Evolutionary conservation across 2,888 invertebrate species (phyloP), one percentile per base, ranked within the genome.

Genomic region (Stratiomys singularior): DNA sequence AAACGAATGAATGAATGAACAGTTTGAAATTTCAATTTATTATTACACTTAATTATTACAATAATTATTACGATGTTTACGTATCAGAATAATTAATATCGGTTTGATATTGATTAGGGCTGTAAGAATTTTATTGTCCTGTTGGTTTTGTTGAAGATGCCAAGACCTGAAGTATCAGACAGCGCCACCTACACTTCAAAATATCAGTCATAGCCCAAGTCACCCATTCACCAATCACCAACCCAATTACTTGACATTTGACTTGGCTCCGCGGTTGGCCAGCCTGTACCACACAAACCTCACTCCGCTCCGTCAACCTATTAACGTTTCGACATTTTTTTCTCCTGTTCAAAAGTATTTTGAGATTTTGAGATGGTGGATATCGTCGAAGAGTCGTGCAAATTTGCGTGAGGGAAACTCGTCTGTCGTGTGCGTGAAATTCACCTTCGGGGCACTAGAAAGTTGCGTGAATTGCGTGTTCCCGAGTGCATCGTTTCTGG

Each of bases 341-440:
- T 52, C 60, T 74, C 37, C 74, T 58, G 74, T 74, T 60, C 74
- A 58, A 74, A 74, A 74, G 74, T 74, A 74, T 74, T 74, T 74
- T 74, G 74, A 74, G 74, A 74, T 74, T 72, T 74, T 74, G 74
- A 74, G 74, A 74, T 74, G 58, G 74, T 74, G 74, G 74, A 60
- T 60, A 25, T 58, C 74, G 74, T 30, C 74, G 74, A 58, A 74
- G 30, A 37, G 74, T 58, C 60, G 74, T 72, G 27, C 28, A 72
- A 72, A 72, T 72, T 72, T 56, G 71, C 71, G 71, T 74, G 37
- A 60, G 28, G n/a, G 25, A 37, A 25, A 37, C 18, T 58, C 60
- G n/a, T 37, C 23, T 27, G 27, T 71, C 71, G 71, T 18, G 71
- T 67, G 72, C 56, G 72, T 72, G 72, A 30, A 58, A 56, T 23